A percentile compares a stretch with the other conserved stretches of the same genome.
Conservation (phyloP, 2,888 invertebrate species). For the Entomobrya proxima region DNA sequence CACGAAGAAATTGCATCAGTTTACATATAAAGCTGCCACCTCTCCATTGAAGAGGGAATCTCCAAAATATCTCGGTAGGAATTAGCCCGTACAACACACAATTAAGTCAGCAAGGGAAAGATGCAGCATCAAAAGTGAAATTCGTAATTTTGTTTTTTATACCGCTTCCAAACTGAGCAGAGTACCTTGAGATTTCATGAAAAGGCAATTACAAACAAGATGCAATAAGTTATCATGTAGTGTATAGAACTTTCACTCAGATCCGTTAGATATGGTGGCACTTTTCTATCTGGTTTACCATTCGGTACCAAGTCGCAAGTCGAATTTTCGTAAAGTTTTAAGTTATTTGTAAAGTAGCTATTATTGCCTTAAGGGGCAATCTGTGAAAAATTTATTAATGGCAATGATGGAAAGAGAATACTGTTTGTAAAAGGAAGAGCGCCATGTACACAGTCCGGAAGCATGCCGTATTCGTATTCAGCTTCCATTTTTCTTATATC, state of each 20-base stretch:
- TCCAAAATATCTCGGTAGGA: conserved; percentile 81
- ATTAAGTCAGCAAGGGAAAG: conserved; percentile 87
- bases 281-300: not conserved
- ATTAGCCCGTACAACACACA: conserved; percentile 88
- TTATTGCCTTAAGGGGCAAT: too few species aligned
- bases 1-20: conserved; percentile 84
- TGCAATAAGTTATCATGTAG: conserved; percentile 82
- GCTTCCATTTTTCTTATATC: too few species aligned
- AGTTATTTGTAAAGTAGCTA: too few species aligned
- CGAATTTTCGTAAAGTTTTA: not conserved
- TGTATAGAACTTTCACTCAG: conserved; percentile 68
- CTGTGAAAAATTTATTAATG: too few species aligned
- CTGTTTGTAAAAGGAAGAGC: too few species aligned
- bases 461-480: too few species aligned
- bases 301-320: not conserved
- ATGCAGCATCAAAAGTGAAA: conserved; percentile 84
- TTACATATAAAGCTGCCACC: conserved; percentile 88
- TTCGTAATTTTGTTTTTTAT: conserved; percentile 83
- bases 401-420: too few species aligned
- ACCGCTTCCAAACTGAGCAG: conserved; percentile 81
- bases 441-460: too few species aligned
- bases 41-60: conserved; percentile 85
- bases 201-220: conserved; percentile 83
- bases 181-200: conserved; percentile 86
- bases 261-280: conserved; percentile 59